phyloP scores from a whole-genome alignment of 92 coral and sea anemone genomes.

The Epizoanthus rinbou region DNA sequence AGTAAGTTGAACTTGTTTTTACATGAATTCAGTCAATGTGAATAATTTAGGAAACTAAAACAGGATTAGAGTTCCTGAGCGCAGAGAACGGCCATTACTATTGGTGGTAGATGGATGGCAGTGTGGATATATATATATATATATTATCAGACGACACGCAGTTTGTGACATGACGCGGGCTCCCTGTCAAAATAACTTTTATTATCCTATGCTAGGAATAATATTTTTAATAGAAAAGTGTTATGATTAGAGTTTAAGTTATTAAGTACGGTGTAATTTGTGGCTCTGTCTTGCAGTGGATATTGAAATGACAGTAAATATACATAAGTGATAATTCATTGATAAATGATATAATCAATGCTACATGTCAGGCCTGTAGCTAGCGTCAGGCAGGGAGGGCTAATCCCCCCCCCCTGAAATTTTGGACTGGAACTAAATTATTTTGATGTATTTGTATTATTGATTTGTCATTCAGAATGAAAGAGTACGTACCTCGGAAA shows the following conservation, averaged over 20 bases:
- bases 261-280: conserved; percentile 20
- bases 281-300: neutral
- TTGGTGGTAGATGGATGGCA: too few relatives aligned
- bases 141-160: neutral
- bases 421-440: too few relatives aligned
- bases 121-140: neutral
- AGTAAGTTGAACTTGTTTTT: neutral
- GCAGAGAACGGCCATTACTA: neutral
- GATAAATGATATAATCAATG: too few relatives aligned
- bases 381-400: too few relatives aligned
- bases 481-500: too few relatives aligned
- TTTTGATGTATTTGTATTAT: too few relatives aligned
- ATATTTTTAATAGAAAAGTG: neutral
- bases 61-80: neutral
- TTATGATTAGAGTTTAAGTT: conserved; percentile 22
- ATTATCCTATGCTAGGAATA: neutral
- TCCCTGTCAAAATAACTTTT: too few relatives aligned
- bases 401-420: too few relatives aligned
- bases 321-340: too few relatives aligned
- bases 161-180: neutral
- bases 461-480: too few relatives aligned
- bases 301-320: too few relatives aligned
- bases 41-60: neutral
- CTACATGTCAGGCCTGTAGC: too few relatives aligned
- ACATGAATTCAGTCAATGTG: neutral